Conservation (phyloP, 92 coral and sea anemone genomes). For the Meandrina meandrites region DNA sequence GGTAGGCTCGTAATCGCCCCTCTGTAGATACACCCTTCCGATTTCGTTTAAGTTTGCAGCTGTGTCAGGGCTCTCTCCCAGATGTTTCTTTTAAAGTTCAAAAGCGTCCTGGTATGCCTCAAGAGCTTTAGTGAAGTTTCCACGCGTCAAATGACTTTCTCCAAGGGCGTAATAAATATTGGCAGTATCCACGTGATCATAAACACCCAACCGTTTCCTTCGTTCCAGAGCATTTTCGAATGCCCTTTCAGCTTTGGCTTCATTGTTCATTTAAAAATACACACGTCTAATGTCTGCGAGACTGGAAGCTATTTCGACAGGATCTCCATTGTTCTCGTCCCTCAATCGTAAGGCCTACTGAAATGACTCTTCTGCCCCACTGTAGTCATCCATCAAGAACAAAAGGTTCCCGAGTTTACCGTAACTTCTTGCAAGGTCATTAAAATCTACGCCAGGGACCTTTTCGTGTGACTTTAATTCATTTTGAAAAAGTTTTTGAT, state of each 20-base stretch:
- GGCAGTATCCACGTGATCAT: constrained; percentile 1
- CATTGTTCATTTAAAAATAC: not conserved
- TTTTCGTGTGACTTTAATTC: not conserved
- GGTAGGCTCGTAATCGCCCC: not conserved
- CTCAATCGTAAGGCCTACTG: not conserved
- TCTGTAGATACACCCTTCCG: not conserved
- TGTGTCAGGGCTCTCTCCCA: not conserved
- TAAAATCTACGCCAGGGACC: not conserved
- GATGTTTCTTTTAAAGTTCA: not conserved
- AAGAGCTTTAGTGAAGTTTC: not conserved
- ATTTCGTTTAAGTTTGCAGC: not conserved
- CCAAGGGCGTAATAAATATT: not conserved
- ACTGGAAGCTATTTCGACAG: not conserved
- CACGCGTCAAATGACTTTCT: not conserved
- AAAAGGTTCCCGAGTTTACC: not conserved
- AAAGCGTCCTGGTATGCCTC: not conserved
- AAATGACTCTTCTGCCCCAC: not conserved
- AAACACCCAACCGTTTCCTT: not conserved
- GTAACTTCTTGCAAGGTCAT: not conserved
- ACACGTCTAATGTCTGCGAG: not conserved
- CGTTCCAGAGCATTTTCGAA: not conserved
- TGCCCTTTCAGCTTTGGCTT: not conserved
- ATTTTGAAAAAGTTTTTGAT: not conserved
- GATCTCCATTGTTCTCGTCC: not conserved
- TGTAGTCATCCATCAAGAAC: not conserved